Evolutionary conservation across 2,113 vertebrate species (phyloP).

Genomic region (Eulacestoma nigropectus): DNA sequence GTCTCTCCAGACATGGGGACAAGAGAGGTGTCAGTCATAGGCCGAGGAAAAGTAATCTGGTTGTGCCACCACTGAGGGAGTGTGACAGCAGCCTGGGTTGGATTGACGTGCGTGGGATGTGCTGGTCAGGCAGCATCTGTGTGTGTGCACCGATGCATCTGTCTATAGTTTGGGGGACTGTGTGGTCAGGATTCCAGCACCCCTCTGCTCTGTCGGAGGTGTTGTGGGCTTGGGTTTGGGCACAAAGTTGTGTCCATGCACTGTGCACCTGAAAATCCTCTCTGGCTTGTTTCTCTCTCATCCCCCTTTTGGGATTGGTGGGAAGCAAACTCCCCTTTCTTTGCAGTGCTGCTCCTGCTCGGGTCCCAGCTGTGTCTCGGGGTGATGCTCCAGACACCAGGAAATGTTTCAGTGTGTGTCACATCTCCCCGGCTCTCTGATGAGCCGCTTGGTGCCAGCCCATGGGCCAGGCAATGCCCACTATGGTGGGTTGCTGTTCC

Average conservation of each 20-base stretch:
- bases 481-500: not conserved
- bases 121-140: not conserved
- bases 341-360: not conserved
- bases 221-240: not conserved
- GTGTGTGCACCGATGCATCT: fast-evolving
- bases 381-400: not conserved
- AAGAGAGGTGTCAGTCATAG: not conserved
- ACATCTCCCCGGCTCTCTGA: not conserved
- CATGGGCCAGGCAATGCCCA: not conserved
- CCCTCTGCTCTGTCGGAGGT: not conserved
- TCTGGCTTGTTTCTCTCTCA: not conserved
- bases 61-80: not conserved
- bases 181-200: not conserved
- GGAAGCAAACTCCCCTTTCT: not conserved
- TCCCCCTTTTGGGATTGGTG: fast-evolving
- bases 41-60: not conserved
- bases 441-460: not conserved
- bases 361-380: fast-evolving
- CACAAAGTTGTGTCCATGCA: not conserved
- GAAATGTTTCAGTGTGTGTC: not conserved
- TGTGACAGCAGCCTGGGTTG: not conserved
- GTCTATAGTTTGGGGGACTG: fast-evolving
- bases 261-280: not conserved
- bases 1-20: not conserved
- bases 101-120: not conserved